Evolutionary conservation across 2,113 vertebrate species (phyloP).

Genomic region (Ahaetulla prasina): DNA sequence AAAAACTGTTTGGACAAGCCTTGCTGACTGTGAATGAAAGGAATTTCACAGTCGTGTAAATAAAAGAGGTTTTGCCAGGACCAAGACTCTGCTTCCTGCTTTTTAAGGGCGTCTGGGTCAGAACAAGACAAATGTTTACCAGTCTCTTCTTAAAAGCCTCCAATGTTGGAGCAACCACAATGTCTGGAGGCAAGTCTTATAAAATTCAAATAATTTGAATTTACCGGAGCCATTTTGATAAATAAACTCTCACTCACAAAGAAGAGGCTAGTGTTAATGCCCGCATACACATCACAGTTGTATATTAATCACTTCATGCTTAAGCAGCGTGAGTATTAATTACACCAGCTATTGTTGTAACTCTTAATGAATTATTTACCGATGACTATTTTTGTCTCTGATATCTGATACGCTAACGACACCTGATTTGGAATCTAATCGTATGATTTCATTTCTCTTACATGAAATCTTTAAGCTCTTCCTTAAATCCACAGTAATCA

Average conservation of each 20-base stretch:
- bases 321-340: slow-evolving; percentile 29
- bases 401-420: slow-evolving; percentile 60
- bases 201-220: not conserved
- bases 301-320: slow-evolving; percentile 9
- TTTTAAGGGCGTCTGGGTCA: too few species aligned
- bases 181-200: not conserved
- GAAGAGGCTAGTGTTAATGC: slow-evolving; percentile 15
- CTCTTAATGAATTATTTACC: slow-evolving; percentile 62
- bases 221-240: slow-evolving; percentile 3
- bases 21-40: too few species aligned
- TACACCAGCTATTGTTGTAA: slow-evolving; percentile 45
- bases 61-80: too few species aligned
- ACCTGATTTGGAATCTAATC: slow-evolving; percentile 55
- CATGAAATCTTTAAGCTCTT: slow-evolving; percentile 47
- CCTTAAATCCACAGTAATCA: slow-evolving; percentile 36
- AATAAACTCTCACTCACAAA: slow-evolving; percentile 28
- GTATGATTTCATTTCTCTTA: slow-evolving; percentile 55
- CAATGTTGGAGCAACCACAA: too few species aligned
- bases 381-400: slow-evolving; percentile 54
- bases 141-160: not conserved
- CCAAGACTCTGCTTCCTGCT: too few species aligned
- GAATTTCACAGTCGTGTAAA: too few species aligned
- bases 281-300: slow-evolving; percentile 25
- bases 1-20: too few species aligned
- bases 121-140: too few species aligned